A percentile compares a stretch with the other conserved stretches of the same genome.
These are phyloP conservation scores for Drosophila orena DNA, from an alignment of 1,140 invertebrate species.

Conservation along the genomic window DNA sequence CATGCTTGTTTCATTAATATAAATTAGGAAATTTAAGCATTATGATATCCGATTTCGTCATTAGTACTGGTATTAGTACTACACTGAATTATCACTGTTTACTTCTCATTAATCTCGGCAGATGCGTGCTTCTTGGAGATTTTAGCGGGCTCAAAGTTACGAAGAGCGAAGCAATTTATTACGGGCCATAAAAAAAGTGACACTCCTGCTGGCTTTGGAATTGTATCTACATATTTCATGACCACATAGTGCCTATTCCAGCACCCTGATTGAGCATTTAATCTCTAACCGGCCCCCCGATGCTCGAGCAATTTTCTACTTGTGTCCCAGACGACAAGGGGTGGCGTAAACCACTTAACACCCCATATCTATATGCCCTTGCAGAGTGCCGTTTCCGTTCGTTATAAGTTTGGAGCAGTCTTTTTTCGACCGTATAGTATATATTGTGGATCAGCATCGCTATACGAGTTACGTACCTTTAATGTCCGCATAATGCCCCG, in stretches of 20 bases:
- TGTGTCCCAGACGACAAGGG: slow-evolving; percentile 39
- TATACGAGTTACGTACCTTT: too few species aligned
- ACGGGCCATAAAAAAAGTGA: slow-evolving; percentile 33
- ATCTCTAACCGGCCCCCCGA: slow-evolving; percentile 74
- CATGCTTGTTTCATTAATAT: neutral
- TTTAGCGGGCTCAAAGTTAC: neutral
- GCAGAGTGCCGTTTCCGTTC: too few species aligned
- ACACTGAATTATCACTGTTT: neutral
- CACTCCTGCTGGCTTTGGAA: slow-evolving; percentile 9
- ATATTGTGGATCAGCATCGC: too few species aligned
- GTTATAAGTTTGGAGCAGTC: too few species aligned
- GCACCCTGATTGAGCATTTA: slow-evolving; percentile 74
- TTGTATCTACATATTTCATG: slow-evolving; percentile 39
- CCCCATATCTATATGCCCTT: slow-evolving; percentile 46
- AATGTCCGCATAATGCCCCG: too few species aligned
- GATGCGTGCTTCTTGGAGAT: slow-evolving; percentile 1
- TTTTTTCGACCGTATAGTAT: too few species aligned
- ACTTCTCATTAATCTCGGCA: slow-evolving; percentile 16
- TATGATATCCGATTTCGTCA: neutral
- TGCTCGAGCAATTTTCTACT: slow-evolving; percentile 51
- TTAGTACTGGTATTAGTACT: neutral
- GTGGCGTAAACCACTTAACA: slow-evolving; percentile 76
- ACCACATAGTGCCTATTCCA: slow-evolving; percentile 71
- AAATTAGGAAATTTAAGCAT: neutral
- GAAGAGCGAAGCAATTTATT: slow-evolving; percentile 52